phyloP scores from a whole-genome alignment of 2,113 vertebrate genomes.

The Ondatra zibethicus region DNA sequence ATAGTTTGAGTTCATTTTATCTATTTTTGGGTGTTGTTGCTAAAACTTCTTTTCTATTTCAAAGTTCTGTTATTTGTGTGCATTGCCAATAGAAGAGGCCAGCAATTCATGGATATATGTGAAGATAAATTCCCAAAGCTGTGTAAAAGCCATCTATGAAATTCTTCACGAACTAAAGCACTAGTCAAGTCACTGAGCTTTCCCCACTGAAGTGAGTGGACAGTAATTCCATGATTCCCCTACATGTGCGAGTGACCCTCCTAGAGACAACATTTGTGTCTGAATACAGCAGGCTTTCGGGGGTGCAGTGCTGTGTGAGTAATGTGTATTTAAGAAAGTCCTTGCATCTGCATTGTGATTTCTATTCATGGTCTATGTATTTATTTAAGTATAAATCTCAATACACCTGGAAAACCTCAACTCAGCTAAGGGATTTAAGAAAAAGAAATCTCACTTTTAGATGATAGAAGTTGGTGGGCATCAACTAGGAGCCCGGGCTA shows the following conservation, averaged over 20 bases:
- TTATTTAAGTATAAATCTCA: background rate
- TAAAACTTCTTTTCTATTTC: background rate
- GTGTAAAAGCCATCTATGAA: background rate
- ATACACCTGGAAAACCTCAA: background rate
- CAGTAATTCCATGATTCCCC: background rate
- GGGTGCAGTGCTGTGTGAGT: background rate
- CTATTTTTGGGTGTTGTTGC: background rate
- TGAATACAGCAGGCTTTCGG: background rate
- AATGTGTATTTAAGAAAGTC: background rate
- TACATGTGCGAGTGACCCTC: background rate
- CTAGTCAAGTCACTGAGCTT: background rate
- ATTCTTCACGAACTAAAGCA: background rate
- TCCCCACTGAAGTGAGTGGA: background rate
- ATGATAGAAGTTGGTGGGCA: constrained; percentile 30
- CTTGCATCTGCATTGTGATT: background rate
- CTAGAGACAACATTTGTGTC: background rate
- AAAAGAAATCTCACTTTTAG: background rate
- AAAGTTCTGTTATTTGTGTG: background rate
- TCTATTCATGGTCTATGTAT: background rate
- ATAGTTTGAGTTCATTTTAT: background rate
- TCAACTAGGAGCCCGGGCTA: constrained; percentile 20
- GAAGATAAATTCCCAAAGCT: constrained; percentile 13
- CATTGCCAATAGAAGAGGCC: background rate
- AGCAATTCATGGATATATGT: background rate
- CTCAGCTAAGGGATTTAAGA: background rate